Percentiles rank a stretch among this genome's conserved stretches.
These are phyloP conservation scores for Caenorhabditis japonica DNA, from an alignment of 2,888 invertebrate species.

Conservation along the genomic window DNA sequence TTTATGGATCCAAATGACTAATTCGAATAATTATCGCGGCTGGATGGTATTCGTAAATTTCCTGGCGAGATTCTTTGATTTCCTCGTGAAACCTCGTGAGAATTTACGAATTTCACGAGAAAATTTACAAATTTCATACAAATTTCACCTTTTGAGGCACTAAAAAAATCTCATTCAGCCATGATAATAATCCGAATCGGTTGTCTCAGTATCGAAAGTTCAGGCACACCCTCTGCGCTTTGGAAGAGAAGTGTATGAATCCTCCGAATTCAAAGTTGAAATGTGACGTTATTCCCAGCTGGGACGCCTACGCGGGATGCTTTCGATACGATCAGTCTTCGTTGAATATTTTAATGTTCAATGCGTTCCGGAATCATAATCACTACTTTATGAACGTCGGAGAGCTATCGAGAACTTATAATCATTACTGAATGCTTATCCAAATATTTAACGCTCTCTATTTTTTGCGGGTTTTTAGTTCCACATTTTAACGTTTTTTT, in stretches of 20 bases:
- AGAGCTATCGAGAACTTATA: slow-evolving; percentile 14
- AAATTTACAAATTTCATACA: neutral
- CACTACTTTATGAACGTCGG: slow-evolving; percentile 32
- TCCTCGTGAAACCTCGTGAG: no score
- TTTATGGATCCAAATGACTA: no score
- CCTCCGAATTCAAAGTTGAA: slow-evolving; percentile 22
- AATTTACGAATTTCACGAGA: no score
- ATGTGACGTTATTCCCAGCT: slow-evolving; percentile 22
- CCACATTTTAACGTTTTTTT: no score
- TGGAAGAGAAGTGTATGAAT: slow-evolving; percentile 38
- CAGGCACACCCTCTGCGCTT: slow-evolving; percentile 28
- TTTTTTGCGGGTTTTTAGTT: neutral
- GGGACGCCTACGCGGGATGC: slow-evolving; percentile 25
- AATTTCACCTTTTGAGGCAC: neutral
- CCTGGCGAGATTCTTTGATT: neutral
- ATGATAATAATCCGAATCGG: no score
- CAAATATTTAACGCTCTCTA: no score
- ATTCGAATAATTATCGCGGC: no score
- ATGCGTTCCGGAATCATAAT: slow-evolving; percentile 28
- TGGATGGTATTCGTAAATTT: no score
- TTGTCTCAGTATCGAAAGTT: no score
- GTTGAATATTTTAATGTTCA: slow-evolving; percentile 29
- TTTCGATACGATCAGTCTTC: slow-evolving; percentile 42
- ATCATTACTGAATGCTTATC: slow-evolving; percentile 28
- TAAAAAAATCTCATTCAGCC: no score